These are phyloP conservation scores for Allacma fusca DNA, from an alignment of 2,888 invertebrate species.

Conservation along the genomic window DNA sequence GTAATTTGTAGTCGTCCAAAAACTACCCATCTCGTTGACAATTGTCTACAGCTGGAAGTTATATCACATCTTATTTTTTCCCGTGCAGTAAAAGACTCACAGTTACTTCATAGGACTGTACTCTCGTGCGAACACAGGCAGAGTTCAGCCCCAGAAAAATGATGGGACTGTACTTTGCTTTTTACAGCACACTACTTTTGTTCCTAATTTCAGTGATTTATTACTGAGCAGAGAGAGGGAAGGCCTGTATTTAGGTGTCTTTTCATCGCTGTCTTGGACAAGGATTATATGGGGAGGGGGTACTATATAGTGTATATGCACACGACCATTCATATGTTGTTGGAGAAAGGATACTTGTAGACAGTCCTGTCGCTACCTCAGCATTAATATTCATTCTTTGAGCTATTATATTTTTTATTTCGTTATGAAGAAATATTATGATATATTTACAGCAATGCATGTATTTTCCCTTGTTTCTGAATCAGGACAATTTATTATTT, in stretches of 20 bases:
- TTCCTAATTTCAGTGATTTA: slow-evolving; percentile 40
- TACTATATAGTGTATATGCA: slow-evolving; percentile 7
- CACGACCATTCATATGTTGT: slow-evolving; percentile 24
- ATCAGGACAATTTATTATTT: no score
- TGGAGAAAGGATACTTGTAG: neutral
- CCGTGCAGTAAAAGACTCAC: neutral
- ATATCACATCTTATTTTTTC: neutral
- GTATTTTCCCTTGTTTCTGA: no score
- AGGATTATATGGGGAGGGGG: neutral
- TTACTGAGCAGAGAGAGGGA: slow-evolving; percentile 16
- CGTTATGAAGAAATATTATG: no score
- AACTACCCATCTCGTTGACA: no score
- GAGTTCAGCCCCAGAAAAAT: neutral
- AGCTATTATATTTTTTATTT: neutral
- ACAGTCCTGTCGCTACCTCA: neutral
- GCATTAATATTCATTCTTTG: neutral
- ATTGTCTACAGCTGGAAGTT: no score
- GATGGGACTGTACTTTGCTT: neutral
- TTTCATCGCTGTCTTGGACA: neutral
- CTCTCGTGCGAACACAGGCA: no score
- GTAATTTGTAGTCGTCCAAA: no score
- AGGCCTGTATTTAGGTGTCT: neutral
- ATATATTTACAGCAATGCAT: no score
- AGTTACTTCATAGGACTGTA: no score
- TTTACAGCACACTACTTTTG: slow-evolving; percentile 4